A percentile compares a stretch with the other conserved stretches of the same genome.
Evolutionary conservation across 1,140 invertebrate genomes (phyloP).

Genomic region (Cyclargus thomasi): DNA sequence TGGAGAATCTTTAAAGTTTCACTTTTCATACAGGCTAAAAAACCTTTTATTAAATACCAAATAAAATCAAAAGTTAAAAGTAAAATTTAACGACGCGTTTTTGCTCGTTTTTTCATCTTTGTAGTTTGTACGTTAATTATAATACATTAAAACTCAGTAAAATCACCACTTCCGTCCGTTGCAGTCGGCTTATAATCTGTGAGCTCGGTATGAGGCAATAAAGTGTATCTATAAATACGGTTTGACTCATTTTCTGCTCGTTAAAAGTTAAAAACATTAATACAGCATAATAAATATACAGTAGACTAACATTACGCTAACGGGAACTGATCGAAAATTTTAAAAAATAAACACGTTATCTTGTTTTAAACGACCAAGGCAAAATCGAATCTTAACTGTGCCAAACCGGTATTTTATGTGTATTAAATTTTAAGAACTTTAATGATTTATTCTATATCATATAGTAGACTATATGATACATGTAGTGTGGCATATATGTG

Average conservation of each 20-base stretch:
- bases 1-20: too few species aligned
- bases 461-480: too few species aligned
- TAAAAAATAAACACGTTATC: too few species aligned
- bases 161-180: neutral
- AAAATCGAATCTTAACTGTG: too few species aligned
- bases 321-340: too few species aligned
- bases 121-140: neutral
- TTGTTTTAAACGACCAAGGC: too few species aligned
- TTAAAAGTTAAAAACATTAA: constrained; percentile 6
- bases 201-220: neutral
- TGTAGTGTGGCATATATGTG: neutral
- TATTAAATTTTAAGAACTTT: too few species aligned
- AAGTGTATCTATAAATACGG: neutral
- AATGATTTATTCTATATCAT: too few species aligned
- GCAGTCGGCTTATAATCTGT: neutral
- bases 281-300: neutral
- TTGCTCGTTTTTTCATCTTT: neutral
- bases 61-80: neutral
- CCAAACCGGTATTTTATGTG: too few species aligned
- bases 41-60: too few species aligned
- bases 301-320: too few species aligned
- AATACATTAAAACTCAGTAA: neutral
- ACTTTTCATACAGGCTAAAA: too few species aligned
- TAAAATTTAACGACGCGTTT: neutral
- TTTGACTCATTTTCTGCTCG: neutral